These are phyloP conservation scores for Dendrolimus houi DNA, from an alignment of 2,888 invertebrate species.

Conservation along the genomic window DNA sequence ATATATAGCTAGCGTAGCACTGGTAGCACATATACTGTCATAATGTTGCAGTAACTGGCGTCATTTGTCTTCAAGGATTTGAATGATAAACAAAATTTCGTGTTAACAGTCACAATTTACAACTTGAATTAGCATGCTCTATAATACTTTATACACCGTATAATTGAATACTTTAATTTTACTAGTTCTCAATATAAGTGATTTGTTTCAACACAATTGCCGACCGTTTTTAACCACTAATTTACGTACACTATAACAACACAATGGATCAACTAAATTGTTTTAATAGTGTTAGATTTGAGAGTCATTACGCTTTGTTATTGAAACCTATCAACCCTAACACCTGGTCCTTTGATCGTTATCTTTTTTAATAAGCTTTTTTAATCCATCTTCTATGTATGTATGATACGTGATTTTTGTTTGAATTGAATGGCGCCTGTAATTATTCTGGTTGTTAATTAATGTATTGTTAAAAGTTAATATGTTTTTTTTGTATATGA, in stretches of 20 bases:
- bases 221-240: conserved; percentile 43
- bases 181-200: no score
- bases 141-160: no score
- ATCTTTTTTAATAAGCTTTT: conserved; percentile 52
- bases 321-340: conserved; percentile 44
- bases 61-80: no score
- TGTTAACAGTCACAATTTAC: no score
- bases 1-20: no score
- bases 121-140: no score
- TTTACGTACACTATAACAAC: conserved; percentile 2
- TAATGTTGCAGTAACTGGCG: no score
- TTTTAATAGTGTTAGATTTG: conserved; percentile 62
- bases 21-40: no score
- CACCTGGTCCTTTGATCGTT: conserved; percentile 61
- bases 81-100: no score
- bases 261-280: conserved; percentile 68
- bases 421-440: neutral
- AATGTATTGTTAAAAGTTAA: neutral
- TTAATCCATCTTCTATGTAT: neutral
- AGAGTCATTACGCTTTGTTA: conserved; percentile 65
- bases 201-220: no score
- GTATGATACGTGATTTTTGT: neutral
- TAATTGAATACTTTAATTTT: no score
- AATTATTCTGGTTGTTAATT: neutral
- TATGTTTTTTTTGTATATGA: neutral